Conservation (phyloP, 2,888 invertebrate species). For the Nipponacmea schrenckii region DNA sequence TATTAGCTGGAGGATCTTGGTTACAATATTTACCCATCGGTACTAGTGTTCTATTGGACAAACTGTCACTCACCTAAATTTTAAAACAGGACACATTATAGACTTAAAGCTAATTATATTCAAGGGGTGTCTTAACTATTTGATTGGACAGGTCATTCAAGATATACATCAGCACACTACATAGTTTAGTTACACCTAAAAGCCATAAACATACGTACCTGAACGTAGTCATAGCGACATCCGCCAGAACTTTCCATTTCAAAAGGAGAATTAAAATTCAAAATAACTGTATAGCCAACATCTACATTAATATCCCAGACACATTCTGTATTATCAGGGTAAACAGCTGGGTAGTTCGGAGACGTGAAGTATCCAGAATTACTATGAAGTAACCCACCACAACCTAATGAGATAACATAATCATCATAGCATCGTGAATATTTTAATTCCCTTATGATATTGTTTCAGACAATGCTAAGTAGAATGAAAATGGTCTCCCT, state of each 20-base stretch:
- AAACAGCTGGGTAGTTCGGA: slow-evolving; percentile 95
- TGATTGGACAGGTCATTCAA: too few relatives aligned
- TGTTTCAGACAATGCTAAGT: too few relatives aligned
- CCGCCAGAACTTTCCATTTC: slow-evolving; percentile 88
- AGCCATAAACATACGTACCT: slow-evolving; percentile 74
- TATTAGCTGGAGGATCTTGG: slow-evolving; percentile 88
- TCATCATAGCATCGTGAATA: too few relatives aligned
- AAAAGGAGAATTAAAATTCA: slow-evolving; percentile 68
- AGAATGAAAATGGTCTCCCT: too few relatives aligned
- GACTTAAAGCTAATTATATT: neutral
- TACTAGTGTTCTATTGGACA: slow-evolving; percentile 41
- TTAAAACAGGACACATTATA: neutral
- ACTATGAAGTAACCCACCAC: slow-evolving; percentile 87
- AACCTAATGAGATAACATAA: slow-evolving; percentile 75
- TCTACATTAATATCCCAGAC: slow-evolving; percentile 94
- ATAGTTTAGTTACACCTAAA: too few relatives aligned
- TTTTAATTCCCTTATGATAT: too few relatives aligned
- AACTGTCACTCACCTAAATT: slow-evolving; percentile 43
- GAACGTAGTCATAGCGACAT: slow-evolving; percentile 95
- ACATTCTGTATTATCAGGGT: slow-evolving; percentile 93
- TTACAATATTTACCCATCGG: slow-evolving; percentile 85
- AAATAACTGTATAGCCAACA: slow-evolving; percentile 82
- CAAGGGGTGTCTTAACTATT: too few relatives aligned
- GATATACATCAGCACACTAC: too few relatives aligned
- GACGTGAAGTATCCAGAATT: slow-evolving; percentile 84